A percentile compares a stretch with the other conserved stretches of the same genome.
phyloP scores from a whole-genome alignment of 1,140 invertebrate species.

The Lepidurus couesii region DNA sequence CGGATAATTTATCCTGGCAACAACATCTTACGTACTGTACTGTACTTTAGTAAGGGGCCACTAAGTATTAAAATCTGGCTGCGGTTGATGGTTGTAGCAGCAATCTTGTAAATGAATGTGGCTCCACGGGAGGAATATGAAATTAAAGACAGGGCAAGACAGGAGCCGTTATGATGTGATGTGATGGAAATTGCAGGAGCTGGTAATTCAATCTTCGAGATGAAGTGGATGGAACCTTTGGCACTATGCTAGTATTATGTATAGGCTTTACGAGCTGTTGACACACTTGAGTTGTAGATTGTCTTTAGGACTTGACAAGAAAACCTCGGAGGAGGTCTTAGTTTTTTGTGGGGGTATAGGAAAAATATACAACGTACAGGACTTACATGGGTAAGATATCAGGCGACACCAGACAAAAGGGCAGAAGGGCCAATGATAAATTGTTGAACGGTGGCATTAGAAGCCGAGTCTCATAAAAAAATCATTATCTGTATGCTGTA shows the following conservation, averaged over 20 bases:
- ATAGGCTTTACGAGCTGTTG: neutral
- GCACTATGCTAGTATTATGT: neutral
- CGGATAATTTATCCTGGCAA: neutral
- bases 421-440: neutral
- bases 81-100: neutral
- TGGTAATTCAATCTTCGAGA: slow-evolving; percentile 7
- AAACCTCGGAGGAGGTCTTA: too few relatives aligned
- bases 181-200: neutral
- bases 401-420: neutral
- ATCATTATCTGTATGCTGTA: neutral
- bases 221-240: neutral
- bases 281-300: slow-evolving; percentile 19
- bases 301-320: neutral
- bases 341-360: neutral
- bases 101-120: neutral
- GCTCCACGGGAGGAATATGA: neutral
- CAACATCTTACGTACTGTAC: neutral
- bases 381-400: neutral
- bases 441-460: neutral
- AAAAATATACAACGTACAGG: neutral
- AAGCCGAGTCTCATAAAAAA: neutral
- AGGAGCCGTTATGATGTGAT: neutral
- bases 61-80: neutral
- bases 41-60: too few relatives aligned
- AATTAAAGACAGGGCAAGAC: neutral